phyloP scores from a whole-genome alignment of 2,797 vertebrate species.

The Mus minutoides region DNA sequence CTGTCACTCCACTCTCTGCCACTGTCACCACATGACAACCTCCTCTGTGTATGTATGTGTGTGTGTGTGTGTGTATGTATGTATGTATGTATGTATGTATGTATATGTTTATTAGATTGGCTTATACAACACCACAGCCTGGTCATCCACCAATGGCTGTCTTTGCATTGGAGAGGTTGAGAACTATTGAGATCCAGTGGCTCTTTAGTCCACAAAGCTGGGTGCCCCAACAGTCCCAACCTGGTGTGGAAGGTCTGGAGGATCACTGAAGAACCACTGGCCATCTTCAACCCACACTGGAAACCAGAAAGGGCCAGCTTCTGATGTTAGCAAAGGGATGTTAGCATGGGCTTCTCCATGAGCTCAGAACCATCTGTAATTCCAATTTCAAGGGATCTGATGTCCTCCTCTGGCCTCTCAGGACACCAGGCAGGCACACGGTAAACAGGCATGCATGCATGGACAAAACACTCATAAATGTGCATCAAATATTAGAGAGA shows the following conservation, averaged over 20 bases:
- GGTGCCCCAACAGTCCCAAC: not conserved
- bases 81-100: not conserved
- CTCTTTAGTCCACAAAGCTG: not conserved
- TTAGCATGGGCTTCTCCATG: not conserved
- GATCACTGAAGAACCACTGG: no score
- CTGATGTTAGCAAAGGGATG: not conserved
- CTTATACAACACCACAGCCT: not conserved
- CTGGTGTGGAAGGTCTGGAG: no score
- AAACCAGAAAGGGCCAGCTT: not conserved
- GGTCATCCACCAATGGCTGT: not conserved
- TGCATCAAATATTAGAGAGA: not conserved
- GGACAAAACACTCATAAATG: not conserved
- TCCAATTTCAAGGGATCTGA: not conserved
- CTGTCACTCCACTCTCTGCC: not conserved
- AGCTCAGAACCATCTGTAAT: not conserved
- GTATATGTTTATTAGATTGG: not conserved
- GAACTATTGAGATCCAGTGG: not conserved
- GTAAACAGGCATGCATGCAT: no score
- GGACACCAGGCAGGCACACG: not conserved
- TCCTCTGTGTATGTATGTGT: not conserved
- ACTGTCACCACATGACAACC: not conserved
- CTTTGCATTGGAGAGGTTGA: not conserved
- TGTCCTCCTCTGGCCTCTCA: not conserved
- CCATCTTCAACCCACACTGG: not conserved
- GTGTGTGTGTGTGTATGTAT: not conserved